Percentiles rank a stretch among this genome's conserved stretches.
Evolutionary conservation across 2,888 invertebrate species (phyloP).

Genomic region (Caradrina clavipalpis): DNA sequence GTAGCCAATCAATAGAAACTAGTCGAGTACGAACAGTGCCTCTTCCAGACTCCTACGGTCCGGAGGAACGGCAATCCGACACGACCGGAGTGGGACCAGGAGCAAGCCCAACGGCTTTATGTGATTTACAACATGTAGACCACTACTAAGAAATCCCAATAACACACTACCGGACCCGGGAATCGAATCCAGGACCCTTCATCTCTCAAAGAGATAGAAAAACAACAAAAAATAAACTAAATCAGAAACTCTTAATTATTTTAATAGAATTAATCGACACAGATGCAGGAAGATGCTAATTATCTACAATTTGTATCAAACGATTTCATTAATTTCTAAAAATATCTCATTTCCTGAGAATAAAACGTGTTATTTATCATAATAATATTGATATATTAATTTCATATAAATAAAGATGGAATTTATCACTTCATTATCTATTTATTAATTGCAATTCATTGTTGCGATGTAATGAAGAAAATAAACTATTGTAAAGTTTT

Average conservation of each 20-base stretch:
- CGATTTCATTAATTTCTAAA: conserved; percentile 38
- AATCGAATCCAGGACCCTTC: no score
- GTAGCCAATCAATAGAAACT: no score
- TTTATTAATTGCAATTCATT: conserved; percentile 17
- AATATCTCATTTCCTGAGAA: conserved; percentile 29
- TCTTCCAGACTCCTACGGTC: no score
- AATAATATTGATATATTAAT: conserved; percentile 23
- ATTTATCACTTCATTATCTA: conserved; percentile 17
- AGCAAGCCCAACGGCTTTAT: no score
- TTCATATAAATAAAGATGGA: conserved; percentile 29
- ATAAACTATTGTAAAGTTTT: background rate
- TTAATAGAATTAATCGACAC: conserved; percentile 2
- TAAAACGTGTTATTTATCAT: conserved; percentile 28
- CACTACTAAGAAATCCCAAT: no score
- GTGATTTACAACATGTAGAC: no score
- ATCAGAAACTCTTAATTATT: background rate
- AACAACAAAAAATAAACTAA: no score
- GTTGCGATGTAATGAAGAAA: background rate
- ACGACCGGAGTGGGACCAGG: no score
- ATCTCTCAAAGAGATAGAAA: no score
- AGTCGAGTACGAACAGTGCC: no score
- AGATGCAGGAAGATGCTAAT: conserved; percentile 32
- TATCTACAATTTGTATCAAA: conserved; percentile 17
- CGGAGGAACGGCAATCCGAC: no score
- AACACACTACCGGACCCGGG: no score